These are phyloP conservation scores for Entomobrya proxima DNA, from an alignment of 2,888 invertebrate species.

Conservation along the genomic window DNA sequence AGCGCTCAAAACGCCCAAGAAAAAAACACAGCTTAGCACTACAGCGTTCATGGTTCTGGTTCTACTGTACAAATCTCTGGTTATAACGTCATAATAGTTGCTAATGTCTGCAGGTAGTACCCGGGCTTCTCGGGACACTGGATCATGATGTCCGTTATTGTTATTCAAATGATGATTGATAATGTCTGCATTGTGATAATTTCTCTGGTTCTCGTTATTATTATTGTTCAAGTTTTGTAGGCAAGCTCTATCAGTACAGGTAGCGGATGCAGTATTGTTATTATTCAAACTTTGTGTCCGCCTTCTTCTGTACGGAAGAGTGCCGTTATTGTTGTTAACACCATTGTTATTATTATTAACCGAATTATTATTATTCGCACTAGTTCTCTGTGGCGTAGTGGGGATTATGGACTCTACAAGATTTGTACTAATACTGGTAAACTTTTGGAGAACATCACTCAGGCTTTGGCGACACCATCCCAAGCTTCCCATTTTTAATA, in stretches of 20 bases:
- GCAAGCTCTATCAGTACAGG: constrained; percentile 34
- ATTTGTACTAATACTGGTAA: constrained; percentile 52
- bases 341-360: not conserved
- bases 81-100: constrained; percentile 12
- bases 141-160: constrained; percentile 10
- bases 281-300: constrained; percentile 40
- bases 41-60: constrained; percentile 65
- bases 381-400: constrained; percentile 13
- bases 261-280: not conserved
- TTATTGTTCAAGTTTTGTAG: constrained; percentile 52
- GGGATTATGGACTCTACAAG: constrained; percentile 6
- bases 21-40: constrained; percentile 66
- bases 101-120: not conserved
- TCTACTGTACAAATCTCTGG: constrained; percentile 28
- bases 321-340: not conserved
- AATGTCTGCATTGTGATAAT: constrained; percentile 50
- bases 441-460: constrained; percentile 49
- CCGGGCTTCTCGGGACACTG: not conserved
- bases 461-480: constrained; percentile 62
- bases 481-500: constrained; percentile 57
- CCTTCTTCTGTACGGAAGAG: not conserved
- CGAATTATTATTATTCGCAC: not conserved
- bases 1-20: constrained; percentile 69
- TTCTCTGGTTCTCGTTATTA: constrained; percentile 55
- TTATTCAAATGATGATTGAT: constrained; percentile 46